These are phyloP conservation scores for Lepidurus apus DNA, from an alignment of 1,140 invertebrate genomes.

Conservation along the genomic window DNA sequence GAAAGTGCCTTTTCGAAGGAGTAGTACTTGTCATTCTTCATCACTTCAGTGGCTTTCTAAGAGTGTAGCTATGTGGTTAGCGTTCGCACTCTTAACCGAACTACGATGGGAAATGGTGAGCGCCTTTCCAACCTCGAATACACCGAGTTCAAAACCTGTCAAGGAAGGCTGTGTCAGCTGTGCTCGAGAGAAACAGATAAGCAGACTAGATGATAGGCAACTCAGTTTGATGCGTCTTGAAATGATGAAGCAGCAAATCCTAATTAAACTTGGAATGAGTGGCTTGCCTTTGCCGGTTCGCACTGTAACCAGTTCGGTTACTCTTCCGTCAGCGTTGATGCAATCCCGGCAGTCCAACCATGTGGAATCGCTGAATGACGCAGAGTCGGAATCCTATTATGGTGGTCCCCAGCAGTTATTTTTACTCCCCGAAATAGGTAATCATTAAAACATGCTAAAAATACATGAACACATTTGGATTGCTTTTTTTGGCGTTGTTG, in stretches of 20 bases:
- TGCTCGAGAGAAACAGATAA: not conserved
- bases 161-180: constrained; percentile 28
- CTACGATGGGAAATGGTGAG: not conserved
- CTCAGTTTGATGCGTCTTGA: constrained; percentile 60
- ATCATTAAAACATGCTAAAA: not conserved
- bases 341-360: not conserved
- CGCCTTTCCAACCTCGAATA: not conserved
- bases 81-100: not conserved
- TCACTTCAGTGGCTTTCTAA: not conserved
- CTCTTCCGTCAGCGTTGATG: constrained; percentile 40
- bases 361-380: not conserved
- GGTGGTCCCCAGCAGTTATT: constrained; percentile 10
- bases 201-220: constrained; percentile 29
- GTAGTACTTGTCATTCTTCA: not conserved
- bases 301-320: constrained; percentile 51
- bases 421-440: constrained; percentile 20
- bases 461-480: not conserved
- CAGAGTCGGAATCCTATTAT: not conserved
- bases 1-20: not conserved
- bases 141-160: not conserved
- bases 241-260: constrained; percentile 72
- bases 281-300: constrained; percentile 58
- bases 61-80: not conserved
- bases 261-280: constrained; percentile 66
- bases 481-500: not conserved